Percentiles rank a stretch among this genome's conserved stretches.
Evolutionary conservation across 2,113 vertebrate genomes (phyloP).

Genomic region (Australoheros scitulus): DNA sequence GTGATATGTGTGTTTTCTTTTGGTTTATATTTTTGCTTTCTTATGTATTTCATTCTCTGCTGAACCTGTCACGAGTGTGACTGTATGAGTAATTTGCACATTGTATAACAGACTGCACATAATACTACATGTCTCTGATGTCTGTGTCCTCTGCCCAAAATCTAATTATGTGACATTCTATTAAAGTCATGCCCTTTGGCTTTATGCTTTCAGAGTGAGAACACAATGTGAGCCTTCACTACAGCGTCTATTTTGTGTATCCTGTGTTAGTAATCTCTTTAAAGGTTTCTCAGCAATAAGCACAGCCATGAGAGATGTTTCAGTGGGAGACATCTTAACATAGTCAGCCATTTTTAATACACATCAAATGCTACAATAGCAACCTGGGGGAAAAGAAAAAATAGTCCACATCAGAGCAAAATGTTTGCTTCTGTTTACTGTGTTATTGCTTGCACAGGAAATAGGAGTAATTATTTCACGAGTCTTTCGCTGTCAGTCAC

Average conservation of each 20-base stretch:
- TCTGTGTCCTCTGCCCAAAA: neutral
- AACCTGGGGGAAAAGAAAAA: neutral
- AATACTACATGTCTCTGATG: neutral
- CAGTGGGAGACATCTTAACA: slow-evolving; percentile 7
- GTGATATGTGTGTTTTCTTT: neutral
- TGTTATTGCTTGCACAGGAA: slow-evolving; percentile 38
- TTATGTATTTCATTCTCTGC: neutral
- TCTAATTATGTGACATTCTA: neutral
- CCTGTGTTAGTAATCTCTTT: neutral
- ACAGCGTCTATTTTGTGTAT: neutral
- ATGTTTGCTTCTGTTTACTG: slow-evolving; percentile 11
- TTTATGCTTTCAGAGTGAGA: neutral
- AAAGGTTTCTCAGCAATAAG: slow-evolving; percentile 28
- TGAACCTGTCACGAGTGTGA: neutral
- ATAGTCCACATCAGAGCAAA: slow-evolving; percentile 4
- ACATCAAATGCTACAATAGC: slow-evolving; percentile 44
- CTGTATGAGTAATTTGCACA: neutral
- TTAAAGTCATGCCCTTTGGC: neutral
- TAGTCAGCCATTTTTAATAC: slow-evolving; percentile 31
- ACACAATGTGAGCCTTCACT: neutral
- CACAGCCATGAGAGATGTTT: slow-evolving; percentile 20
- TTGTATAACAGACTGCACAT: neutral
- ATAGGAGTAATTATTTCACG: neutral
- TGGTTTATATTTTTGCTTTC: neutral
- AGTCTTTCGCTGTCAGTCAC: slow-evolving; percentile 30